phyloP scores from a whole-genome alignment of 2,113 vertebrate species.

The Cyprinodon tularosa region DNA sequence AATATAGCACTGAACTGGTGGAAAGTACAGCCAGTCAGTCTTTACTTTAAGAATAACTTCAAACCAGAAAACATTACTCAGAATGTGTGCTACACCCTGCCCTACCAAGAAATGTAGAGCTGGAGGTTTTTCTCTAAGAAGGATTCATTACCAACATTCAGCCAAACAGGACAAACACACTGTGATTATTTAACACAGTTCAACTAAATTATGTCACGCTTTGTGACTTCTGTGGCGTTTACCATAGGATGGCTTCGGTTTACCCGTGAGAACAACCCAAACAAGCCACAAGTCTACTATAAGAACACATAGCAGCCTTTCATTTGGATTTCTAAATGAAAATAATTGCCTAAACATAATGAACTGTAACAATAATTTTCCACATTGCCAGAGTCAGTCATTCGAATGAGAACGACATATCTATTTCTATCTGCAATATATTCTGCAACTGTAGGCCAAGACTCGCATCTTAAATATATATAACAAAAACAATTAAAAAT shows the following conservation, averaged over 20 bases:
- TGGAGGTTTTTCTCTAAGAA: conserved; percentile 10
- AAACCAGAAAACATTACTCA: conserved; percentile 24
- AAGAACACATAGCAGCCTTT: not conserved
- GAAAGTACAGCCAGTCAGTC: conserved; percentile 1
- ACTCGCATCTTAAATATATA: too few species aligned
- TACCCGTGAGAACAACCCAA: not conserved
- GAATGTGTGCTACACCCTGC: conserved; percentile 26
- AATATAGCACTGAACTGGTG: conserved; percentile 28
- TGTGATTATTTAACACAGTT: not conserved
- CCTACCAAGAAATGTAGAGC: conserved; percentile 6
- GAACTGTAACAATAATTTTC: not conserved
- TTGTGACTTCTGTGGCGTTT: not conserved
- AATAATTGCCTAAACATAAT: not conserved
- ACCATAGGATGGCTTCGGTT: not conserved
- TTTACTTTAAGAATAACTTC: not conserved
- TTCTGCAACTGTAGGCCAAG: too few species aligned
- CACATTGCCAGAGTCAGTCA: not conserved
- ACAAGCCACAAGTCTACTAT: too few species aligned
- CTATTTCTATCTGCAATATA: not conserved
- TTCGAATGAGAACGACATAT: not conserved
- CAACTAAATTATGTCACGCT: not conserved
- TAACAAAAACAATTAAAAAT: too few species aligned
- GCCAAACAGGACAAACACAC: not conserved
- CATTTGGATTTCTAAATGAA: not conserved
- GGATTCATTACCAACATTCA: not conserved